Evolutionary conservation across 1,140 invertebrate species (phyloP).

Genomic region (Anthonomus grandis): DNA sequence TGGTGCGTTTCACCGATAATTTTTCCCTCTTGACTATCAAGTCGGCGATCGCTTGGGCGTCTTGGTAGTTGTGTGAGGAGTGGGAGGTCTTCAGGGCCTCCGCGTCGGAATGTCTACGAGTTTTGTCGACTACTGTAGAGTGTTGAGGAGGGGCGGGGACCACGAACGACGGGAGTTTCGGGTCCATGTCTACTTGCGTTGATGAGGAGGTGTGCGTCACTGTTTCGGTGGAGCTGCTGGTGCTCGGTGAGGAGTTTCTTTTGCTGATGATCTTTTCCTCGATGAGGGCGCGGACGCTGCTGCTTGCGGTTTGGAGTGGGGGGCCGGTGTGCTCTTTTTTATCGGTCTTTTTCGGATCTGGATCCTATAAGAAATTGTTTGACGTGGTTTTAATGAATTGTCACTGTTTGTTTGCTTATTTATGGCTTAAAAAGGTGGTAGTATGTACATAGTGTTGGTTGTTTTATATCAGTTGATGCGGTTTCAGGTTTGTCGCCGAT

Average conservation of each 20-base stretch:
- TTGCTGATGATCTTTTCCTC: constrained; percentile 91
- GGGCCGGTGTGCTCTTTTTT: constrained; percentile 78
- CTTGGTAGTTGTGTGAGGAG: constrained; percentile 56
- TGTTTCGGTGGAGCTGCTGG: constrained; percentile 55
- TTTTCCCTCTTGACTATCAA: constrained; percentile 61
- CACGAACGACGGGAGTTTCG: constrained; percentile 57
- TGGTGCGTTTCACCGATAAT: constrained; percentile 60
- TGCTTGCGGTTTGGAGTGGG: constrained; percentile 81
- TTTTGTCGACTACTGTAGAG: constrained; percentile 51
- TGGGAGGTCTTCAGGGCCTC: constrained; percentile 60
- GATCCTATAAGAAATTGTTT: no score
- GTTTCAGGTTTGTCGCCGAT: no score
- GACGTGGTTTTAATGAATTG: no score
- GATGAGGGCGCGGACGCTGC: constrained; percentile 81
- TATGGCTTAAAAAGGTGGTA: no score
- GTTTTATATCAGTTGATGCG: no score
- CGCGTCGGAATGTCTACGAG: constrained; percentile 61
- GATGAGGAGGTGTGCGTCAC: constrained; percentile 52
- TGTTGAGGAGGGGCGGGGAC: constrained; percentile 59
- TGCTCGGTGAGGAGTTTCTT: constrained; percentile 53
- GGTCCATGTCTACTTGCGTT: constrained; percentile 47
- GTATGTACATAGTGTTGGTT: no score
- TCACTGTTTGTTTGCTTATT: no score
- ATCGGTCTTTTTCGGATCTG: constrained; percentile 79
- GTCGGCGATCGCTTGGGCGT: constrained; percentile 56